Evolutionary conservation across 2,113 vertebrate species (phyloP).

Genomic region (Rhadina sibilatrix): DNA sequence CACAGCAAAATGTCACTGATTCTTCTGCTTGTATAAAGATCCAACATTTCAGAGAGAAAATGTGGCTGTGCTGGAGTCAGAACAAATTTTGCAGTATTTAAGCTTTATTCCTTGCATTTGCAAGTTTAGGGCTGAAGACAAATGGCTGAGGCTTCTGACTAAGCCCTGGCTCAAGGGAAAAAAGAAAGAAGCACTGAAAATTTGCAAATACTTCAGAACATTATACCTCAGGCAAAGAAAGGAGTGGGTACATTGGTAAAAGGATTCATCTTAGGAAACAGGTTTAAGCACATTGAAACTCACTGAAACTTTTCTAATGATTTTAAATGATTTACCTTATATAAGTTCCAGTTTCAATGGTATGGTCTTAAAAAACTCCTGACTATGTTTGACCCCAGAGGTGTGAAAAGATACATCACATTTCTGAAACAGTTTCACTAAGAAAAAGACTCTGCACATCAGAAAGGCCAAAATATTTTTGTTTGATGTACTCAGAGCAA

Average conservation of each 20-base stretch:
- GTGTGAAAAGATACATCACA: neutral
- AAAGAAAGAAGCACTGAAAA: neutral
- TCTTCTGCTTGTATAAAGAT: neutral
- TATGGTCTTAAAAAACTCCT: neutral
- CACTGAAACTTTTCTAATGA: neutral
- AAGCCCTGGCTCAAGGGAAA: neutral
- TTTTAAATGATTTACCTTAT: neutral
- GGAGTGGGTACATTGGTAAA: neutral
- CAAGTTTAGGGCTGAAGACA: neutral
- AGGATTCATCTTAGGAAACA: neutral
- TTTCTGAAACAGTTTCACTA: neutral
- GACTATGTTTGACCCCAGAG: rapidly evolving
- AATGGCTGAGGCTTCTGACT: neutral
- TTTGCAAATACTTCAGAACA: neutral
- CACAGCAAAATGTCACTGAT: conserved; percentile 26
- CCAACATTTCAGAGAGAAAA: neutral
- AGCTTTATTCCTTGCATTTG: neutral
- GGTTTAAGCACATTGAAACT: neutral
- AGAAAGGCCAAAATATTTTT: neutral
- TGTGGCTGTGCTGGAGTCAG: neutral
- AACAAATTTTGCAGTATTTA: neutral
- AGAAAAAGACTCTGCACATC: neutral
- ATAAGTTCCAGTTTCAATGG: neutral
- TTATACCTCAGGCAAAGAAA: neutral
- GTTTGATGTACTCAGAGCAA: neutral